Evolutionary conservation across 1,140 invertebrate genomes (phyloP), one percentile per base, ranked within the genome.

Genomic region (Papilio xuthus): DNA sequence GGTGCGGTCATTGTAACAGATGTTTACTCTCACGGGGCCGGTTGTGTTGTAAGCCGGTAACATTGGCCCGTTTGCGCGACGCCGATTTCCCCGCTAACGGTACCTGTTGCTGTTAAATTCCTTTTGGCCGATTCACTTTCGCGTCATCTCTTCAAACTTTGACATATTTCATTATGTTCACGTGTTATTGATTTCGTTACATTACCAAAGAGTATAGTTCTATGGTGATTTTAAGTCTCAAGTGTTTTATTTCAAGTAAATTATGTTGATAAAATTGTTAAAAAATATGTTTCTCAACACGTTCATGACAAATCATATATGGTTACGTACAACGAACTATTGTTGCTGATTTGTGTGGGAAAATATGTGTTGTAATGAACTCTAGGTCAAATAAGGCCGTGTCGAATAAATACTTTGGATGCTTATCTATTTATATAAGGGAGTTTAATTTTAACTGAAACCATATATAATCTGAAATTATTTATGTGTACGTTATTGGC

Each of bases 31-130:
- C 75, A 72, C 70, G 78, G 56, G 44, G 76, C 23, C 53, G 28
- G 50, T 78, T 42, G 56, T 69, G 56, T 79, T 79, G 74, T 80
- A 84, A 83, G 82, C 78, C 82, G 80, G 89, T 88, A 85, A 84
- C 84, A 92, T 83, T 92, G 84, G 83, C 90, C 88, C 81, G 86
- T 89, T 88, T 90, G 75, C 82, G 72, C 83, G 84, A 53, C n/a
- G 83, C 83, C 82, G 87, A 89, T 89, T 90, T 92, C 88, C 88
- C 89, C 78, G 85, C 41, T 92, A 91, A 91, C 91, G 90, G 91
- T 89, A 82, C 60, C n/a, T 42, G 78, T 76, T 79, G 26, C 60
- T 60, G 77, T 26, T 50, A 60, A 41, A 50, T 26, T 42, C 47
- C 18, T 50, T 32, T 53, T 9, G 78, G 79, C 80, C 80, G 82